phyloP scores from a whole-genome alignment of 2,797 vertebrate species.

The Gallinago stenura region DNA sequence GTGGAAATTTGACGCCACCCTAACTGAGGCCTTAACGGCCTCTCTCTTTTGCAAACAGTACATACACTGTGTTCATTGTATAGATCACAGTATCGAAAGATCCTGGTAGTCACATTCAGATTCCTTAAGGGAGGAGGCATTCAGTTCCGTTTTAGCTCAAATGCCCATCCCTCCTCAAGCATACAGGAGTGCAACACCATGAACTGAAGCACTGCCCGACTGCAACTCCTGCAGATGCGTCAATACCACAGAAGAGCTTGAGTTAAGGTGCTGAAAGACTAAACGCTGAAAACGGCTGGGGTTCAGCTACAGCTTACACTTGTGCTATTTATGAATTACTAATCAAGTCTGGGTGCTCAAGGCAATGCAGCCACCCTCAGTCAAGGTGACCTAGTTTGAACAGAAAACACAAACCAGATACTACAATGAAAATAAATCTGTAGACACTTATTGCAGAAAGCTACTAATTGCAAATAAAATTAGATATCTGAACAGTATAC shows the following conservation, averaged over 20 bases:
- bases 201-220: not conserved
- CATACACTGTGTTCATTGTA: constrained; percentile 47
- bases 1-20: not conserved
- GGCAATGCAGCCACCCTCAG: not conserved
- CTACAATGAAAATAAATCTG: not conserved
- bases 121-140: not conserved
- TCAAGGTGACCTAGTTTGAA: not conserved
- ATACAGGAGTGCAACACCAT: not conserved
- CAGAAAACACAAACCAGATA: not conserved
- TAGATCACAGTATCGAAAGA: not conserved
- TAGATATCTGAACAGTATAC: not conserved
- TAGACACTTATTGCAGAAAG: not conserved
- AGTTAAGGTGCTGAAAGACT: not conserved
- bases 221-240: not conserved
- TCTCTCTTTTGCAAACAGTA: not conserved
- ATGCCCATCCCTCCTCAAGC: not conserved
- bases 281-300: not conserved
- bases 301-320: not conserved
- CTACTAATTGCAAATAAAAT: not conserved
- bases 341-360: not conserved
- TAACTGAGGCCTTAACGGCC: not conserved
- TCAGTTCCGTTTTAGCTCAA: not conserved
- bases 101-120: not conserved
- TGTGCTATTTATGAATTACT: not conserved
- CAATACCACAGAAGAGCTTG: not conserved